These are phyloP conservation scores for Ficedula albicollis DNA, from an alignment of 2,797 vertebrate genomes.

Conservation along the genomic window DNA sequence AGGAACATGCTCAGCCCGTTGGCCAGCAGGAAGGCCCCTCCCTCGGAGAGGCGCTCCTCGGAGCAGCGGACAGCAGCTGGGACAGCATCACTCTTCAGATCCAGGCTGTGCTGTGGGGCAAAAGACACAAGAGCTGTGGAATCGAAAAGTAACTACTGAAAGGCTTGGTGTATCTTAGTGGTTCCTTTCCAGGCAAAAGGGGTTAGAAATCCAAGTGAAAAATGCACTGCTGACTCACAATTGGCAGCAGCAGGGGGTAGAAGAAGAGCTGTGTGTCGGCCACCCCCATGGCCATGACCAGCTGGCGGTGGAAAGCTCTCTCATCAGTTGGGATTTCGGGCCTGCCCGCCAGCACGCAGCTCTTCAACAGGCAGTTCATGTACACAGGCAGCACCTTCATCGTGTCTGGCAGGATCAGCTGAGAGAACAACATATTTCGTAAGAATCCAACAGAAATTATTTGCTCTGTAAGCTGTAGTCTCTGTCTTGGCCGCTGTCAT, in stretches of 20 bases:
- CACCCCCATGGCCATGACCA: constrained; percentile 89
- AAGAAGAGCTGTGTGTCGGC: constrained; percentile 90
- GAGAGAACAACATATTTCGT: background rate
- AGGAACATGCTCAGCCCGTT: constrained; percentile 88
- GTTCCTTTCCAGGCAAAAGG: background rate
- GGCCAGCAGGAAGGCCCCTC: constrained; percentile 88
- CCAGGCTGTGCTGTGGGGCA: constrained; percentile 83
- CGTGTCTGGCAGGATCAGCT: constrained; percentile 93
- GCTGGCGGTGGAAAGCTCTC: constrained; percentile 83
- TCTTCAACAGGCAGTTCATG: constrained; percentile 94
- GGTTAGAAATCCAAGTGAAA: background rate
- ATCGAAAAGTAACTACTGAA: rapidly evolving
- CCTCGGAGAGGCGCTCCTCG: constrained; percentile 87
- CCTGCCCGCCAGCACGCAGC: constrained; percentile 82
- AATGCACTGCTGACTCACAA: constrained; percentile 73
- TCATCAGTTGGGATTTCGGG: constrained; percentile 88
- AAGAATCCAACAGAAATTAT: background rate
- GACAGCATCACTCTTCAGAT: constrained; percentile 71
- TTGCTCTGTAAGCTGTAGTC: background rate
- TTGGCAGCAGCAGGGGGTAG: constrained; percentile 89
- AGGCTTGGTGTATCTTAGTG: background rate
- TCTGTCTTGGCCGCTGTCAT: background rate
- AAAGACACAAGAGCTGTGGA: background rate
- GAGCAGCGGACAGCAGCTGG: constrained; percentile 88
- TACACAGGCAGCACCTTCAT: constrained; percentile 97